A percentile compares a stretch with the other conserved stretches of the same genome.
phyloP scores from a whole-genome alignment of 2,797 vertebrate genomes.

The Enteromius fasciolatus region DNA sequence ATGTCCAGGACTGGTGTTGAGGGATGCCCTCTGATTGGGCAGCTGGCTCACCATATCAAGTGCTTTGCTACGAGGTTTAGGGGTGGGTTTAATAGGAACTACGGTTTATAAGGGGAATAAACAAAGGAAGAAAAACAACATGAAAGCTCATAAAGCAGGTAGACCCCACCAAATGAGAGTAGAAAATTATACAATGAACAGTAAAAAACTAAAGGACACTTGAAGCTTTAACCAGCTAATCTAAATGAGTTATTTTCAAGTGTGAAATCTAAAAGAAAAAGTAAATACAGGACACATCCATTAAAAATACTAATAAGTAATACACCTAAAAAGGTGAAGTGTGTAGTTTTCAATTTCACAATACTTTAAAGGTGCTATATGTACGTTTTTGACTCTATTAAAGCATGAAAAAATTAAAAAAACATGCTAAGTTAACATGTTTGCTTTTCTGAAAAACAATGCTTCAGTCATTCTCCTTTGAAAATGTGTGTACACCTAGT shows the following conservation, averaged over 20 bases:
- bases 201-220: background rate
- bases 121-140: conserved; percentile 12
- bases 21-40: conserved; percentile 60
- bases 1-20: conserved; percentile 30
- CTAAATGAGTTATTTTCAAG: background rate
- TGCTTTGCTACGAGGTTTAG: conserved; percentile 72
- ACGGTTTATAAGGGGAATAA: background rate
- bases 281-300: background rate
- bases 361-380: background rate
- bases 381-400: no score
- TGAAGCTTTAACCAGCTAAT: background rate
- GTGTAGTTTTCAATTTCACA: background rate
- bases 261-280: background rate
- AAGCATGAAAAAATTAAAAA: no score
- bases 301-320: background rate
- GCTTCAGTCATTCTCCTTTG: no score
- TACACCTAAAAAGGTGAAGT: background rate
- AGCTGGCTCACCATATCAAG: conserved; percentile 66
- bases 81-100: conserved; percentile 67
- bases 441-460: no score
- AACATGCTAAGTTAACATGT: no score
- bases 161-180: background rate
- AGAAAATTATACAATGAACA: background rate
- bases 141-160: background rate
- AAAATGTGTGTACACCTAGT: no score